A percentile compares a stretch with the other conserved stretches of the same genome.
phyloP scores from a whole-genome alignment of 2,888 invertebrate species.

The Dendrolimus pini region DNA sequence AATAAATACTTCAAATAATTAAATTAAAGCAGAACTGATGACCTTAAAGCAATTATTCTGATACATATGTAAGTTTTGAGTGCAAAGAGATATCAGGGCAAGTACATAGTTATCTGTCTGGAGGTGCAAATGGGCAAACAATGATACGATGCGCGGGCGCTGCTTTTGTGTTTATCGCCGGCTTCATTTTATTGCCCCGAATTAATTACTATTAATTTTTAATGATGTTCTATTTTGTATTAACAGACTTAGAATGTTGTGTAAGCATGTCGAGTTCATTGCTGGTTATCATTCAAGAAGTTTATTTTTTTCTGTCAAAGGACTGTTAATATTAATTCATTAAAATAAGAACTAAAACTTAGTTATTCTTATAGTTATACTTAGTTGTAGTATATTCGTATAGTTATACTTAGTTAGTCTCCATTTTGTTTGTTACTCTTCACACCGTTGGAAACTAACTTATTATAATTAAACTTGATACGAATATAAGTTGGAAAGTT shows the following conservation, averaged over 20 bases:
- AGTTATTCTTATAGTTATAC: too few relatives aligned
- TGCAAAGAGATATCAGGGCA: neutral
- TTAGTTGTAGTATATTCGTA: too few relatives aligned
- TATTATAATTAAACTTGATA: too few relatives aligned
- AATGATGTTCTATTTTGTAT: neutral
- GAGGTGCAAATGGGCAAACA: neutral
- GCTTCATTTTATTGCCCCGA: constrained; percentile 1
- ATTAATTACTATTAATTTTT: neutral
- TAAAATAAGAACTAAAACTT: too few relatives aligned
- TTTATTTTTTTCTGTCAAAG: too few relatives aligned
- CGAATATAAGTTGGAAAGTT: too few relatives aligned
- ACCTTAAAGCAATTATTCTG: neutral
- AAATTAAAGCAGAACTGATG: constrained; percentile 2
- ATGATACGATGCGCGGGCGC: neutral
- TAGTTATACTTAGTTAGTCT: too few relatives aligned
- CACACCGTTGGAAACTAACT: too few relatives aligned
- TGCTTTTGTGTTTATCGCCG: neutral
- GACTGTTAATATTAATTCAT: too few relatives aligned
- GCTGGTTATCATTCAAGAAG: neutral
- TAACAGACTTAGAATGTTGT: neutral
- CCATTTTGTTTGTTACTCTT: too few relatives aligned
- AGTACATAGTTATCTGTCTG: neutral
- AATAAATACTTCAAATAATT: constrained; percentile 3
- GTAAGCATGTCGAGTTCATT: neutral
- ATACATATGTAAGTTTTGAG: neutral